These are phyloP conservation scores for Antrozous pallidus DNA, from an alignment of 2,797 vertebrate species.

Conservation along the genomic window DNA sequence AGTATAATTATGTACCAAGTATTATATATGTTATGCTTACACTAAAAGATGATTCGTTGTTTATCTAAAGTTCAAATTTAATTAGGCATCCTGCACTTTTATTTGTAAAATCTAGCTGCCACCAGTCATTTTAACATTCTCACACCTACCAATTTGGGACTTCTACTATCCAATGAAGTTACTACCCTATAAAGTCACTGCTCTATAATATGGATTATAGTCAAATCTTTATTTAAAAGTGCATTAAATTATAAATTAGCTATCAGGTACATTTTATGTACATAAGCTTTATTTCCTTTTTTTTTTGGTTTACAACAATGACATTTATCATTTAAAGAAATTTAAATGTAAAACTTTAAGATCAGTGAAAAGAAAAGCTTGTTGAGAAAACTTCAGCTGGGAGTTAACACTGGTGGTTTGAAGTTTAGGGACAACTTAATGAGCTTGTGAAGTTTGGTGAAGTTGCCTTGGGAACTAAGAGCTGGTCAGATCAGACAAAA, in stretches of 20 bases:
- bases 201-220: background rate
- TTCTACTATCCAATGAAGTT: background rate
- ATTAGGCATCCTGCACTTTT: background rate
- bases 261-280: background rate
- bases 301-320: background rate
- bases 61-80: constrained; percentile 23
- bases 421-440: background rate
- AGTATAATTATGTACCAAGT: background rate
- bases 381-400: background rate
- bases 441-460: background rate
- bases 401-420: background rate
- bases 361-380: background rate
- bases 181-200: background rate
- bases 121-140: background rate
- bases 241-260: background rate
- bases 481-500: background rate
- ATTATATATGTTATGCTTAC: background rate
- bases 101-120: background rate
- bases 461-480: constrained; percentile 1
- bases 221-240: background rate
- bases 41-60: background rate
- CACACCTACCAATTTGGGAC: background rate
- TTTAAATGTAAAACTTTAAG: background rate
- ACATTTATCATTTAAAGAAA: background rate
- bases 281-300: background rate